Conservation (phyloP, 2,113 vertebrate species). For the Hemichromis elongatus region DNA sequence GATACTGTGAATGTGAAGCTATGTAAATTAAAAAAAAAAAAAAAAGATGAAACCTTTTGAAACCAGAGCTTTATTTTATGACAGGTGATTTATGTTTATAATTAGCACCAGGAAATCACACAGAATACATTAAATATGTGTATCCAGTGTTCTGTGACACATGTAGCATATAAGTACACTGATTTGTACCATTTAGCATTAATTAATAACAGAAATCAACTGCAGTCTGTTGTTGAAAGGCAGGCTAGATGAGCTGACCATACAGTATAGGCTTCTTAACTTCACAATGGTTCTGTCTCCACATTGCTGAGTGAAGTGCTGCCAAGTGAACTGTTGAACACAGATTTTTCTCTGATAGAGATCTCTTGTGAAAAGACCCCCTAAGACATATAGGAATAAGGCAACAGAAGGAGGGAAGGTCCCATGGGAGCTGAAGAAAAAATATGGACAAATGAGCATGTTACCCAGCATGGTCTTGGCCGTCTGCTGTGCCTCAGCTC, state of each 20-base stretch:
- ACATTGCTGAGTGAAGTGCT: constrained; percentile 49
- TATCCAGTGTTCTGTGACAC: neutral
- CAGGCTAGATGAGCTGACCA: neutral
- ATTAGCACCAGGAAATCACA: neutral
- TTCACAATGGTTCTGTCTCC: constrained; percentile 11
- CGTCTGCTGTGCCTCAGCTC: constrained; percentile 48
- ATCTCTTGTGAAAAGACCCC: constrained; percentile 43
- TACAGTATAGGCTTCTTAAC: neutral
- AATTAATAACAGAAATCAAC: neutral
- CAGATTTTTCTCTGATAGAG: constrained; percentile 68
- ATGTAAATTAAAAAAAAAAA: neutral
- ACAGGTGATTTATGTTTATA: neutral
- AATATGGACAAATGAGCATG: constrained; percentile 72
- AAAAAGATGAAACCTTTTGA: neutral
- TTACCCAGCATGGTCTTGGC: constrained; percentile 54
- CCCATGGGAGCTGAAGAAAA: constrained; percentile 53
- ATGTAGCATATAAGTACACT: neutral
- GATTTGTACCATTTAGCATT: neutral
- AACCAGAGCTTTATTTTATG: neutral
- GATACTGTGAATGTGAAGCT: neutral
- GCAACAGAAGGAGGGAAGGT: constrained; percentile 60
- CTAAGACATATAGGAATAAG: constrained; percentile 59
- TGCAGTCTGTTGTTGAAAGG: neutral
- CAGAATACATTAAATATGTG: neutral
- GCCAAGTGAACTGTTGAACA: constrained; percentile 62